These are phyloP conservation scores for Dynastes hyllus DNA, from an alignment of 2,888 invertebrate genomes.

Conservation along the genomic window DNA sequence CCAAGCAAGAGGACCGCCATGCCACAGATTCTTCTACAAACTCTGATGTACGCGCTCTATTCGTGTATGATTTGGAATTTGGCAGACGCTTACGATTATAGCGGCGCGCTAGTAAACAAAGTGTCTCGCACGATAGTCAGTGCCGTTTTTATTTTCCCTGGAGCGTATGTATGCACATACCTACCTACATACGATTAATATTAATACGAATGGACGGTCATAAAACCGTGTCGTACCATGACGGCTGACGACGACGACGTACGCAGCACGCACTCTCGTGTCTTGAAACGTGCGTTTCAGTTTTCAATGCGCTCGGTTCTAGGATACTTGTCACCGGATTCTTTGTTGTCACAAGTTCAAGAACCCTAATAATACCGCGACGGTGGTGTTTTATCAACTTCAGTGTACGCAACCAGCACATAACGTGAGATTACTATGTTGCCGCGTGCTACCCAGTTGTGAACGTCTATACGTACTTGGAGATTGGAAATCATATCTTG, in stretches of 20 bases:
- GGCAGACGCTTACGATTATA: constrained; percentile 57
- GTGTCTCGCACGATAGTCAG: constrained; percentile 36
- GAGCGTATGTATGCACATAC: constrained; percentile 10
- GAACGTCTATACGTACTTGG: background rate
- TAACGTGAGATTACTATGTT: background rate
- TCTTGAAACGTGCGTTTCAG: constrained; percentile 18
- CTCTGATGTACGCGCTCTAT: constrained; percentile 4
- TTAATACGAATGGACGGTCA: constrained; percentile 25
- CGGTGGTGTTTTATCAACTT: background rate
- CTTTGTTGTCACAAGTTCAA: constrained; percentile 5
- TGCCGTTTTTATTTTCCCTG: constrained; percentile 23
- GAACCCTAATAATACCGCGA: constrained; percentile 15
- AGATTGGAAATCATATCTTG: background rate
- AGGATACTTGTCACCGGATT: constrained; percentile 1
- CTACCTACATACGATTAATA: constrained; percentile 1
- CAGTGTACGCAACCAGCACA: no score
- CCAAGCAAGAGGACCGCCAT: background rate
- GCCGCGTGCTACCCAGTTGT: background rate
- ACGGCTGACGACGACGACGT: constrained; percentile 8
- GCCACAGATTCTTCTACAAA: constrained; percentile 36
- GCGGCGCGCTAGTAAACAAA: constrained; percentile 54
- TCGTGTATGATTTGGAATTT: constrained; percentile 52
- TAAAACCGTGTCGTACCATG: constrained; percentile 34
- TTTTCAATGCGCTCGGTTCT: background rate
- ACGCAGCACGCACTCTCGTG: constrained; percentile 12